Evolutionary conservation across 2,113 vertebrate species (phyloP).

Genomic region (Sminthopsis crassicaudata): DNA sequence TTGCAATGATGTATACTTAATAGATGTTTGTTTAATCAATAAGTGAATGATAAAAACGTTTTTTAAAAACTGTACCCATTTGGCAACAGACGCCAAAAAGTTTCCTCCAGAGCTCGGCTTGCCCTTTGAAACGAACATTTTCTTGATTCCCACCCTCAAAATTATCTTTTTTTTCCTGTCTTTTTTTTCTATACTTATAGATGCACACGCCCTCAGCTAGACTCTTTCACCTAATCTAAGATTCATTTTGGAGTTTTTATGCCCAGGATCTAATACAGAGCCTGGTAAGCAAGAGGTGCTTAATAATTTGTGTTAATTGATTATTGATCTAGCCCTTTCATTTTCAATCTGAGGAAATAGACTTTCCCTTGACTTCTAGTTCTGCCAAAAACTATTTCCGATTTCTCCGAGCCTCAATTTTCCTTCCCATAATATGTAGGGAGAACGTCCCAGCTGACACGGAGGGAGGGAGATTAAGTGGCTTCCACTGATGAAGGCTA

Average conservation of each 20-base stretch:
- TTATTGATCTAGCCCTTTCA: neutral
- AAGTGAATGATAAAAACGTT: neutral
- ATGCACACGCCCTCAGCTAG: neutral
- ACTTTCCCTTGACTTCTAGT: neutral
- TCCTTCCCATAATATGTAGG: neutral
- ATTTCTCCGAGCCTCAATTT: neutral
- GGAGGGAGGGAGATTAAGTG: neutral
- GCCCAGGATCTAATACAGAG: neutral
- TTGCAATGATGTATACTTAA: neutral
- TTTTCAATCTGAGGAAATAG: neutral
- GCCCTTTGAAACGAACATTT: neutral
- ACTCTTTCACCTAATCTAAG: neutral
- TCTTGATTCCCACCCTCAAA: neutral
- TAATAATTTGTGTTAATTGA: neutral
- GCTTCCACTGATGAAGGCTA: neutral
- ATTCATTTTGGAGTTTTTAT: neutral
- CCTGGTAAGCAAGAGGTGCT: neutral
- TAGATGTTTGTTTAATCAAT: neutral
- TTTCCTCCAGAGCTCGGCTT: neutral
- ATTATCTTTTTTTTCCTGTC: neutral
- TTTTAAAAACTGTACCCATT: neutral
- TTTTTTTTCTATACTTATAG: neutral
- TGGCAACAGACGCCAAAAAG: neutral
- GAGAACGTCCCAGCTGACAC: neutral
- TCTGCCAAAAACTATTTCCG: neutral